A percentile compares a stretch with the other conserved stretches of the same genome.
Evolutionary conservation across 2,113 vertebrate species (phyloP).

Genomic region (Misgurnus mizolepis): DNA sequence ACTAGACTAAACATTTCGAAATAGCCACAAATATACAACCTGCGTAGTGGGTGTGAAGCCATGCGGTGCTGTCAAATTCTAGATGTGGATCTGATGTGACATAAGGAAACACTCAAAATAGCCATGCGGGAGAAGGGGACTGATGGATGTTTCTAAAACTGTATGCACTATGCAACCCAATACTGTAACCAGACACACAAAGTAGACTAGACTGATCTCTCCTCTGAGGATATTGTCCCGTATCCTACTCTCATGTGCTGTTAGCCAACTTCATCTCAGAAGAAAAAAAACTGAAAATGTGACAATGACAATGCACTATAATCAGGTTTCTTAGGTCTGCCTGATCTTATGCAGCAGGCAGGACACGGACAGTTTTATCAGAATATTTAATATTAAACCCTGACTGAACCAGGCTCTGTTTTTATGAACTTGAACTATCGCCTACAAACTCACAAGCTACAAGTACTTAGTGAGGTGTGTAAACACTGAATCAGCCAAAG

Average conservation of each 20-base stretch:
- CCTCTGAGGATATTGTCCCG: slow-evolving; percentile 2
- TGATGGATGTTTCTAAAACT: background rate
- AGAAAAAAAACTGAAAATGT: background rate
- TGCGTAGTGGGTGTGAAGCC: slow-evolving; percentile 9
- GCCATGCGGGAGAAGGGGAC: slow-evolving; percentile 5
- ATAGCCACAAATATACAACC: slow-evolving; percentile 47
- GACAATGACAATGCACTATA: too few species aligned
- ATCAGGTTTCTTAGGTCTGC: background rate
- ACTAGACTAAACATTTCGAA: slow-evolving; percentile 35
- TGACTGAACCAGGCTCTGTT: background rate
- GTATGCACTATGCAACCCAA: slow-evolving; percentile 42
- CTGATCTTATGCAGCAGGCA: background rate
- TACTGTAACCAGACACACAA: slow-evolving; percentile 36
- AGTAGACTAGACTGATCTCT: background rate
- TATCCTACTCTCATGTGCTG: background rate
- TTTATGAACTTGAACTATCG: background rate
- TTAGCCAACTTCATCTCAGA: background rate
- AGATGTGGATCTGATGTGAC: slow-evolving; percentile 28
- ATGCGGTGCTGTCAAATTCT: slow-evolving; percentile 15
- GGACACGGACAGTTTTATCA: background rate
- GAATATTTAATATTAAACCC: background rate
- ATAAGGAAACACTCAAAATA: slow-evolving; percentile 38
- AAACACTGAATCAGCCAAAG: background rate
- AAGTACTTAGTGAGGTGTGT: background rate
- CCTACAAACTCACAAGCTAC: background rate